Base-by-base conservation (phyloP, 1,140 invertebrate species). In the Reticulitermes speratus region DNA sequence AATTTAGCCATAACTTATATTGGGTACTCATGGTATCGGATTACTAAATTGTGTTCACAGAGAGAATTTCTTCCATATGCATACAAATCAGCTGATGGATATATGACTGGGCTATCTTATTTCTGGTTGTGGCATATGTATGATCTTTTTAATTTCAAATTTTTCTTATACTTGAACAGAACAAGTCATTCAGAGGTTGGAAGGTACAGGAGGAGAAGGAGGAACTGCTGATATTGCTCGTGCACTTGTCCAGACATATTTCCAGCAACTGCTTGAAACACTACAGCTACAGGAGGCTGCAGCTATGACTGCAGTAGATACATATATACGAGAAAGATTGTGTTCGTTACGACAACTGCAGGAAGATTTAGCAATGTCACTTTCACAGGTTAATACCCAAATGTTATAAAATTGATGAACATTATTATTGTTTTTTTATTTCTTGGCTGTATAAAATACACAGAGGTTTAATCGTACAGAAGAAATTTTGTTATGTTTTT, bases 261-360 rank as follows among this genome's bases (percentile, higher is more conserved):
- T 94, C 87, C 90, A 92, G 87, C 91, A 94, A 84, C 87, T 94
- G 38, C 89, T 93, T 84, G 91, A 93, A 48, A 90, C 91, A 38
- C 89, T 94, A 48, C 91, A 91, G 44, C 89, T 92, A 2, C 94
- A 94, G 88, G 94, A 94, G 88, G 91, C 92, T 16, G 91, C 93
- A 21, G 94, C 94, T 0, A 89, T 93, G 82, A 91, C 91, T 7
- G 93, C 92, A 44, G 92, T 94, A 11, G 94, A 94, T 86, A 93
- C 93, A 25, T 93, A 94, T 88, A 92, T 94, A 25, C 88, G 93
- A 75, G 93, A 94, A 85, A 90, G 93, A 88, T 88, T 94, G 59
- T 93, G 92, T 86, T 92, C 92, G 86, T 87, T 94, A n/a, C 90
- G 92, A 87, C 93, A 94, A 87, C 92, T 94, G 81, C 93, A 94